Percentiles rank a stretch among this genome's conserved stretches.
phyloP scores from a whole-genome alignment of 2,888 invertebrate genomes.

The Dinocampus coccinellae region DNA sequence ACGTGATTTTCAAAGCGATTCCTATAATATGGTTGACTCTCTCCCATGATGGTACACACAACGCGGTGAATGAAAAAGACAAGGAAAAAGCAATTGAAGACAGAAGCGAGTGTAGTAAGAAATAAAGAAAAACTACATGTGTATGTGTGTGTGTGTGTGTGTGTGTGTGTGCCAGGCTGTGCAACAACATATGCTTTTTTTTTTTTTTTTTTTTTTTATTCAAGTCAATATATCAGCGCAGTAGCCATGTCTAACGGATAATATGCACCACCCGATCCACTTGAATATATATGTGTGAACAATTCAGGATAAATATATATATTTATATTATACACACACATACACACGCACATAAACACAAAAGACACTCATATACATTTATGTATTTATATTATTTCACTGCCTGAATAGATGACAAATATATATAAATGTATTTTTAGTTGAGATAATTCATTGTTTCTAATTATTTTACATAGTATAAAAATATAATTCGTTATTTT shows the following conservation, averaged over 20 bases:
- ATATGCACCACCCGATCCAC: constrained; percentile 62
- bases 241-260: constrained; percentile 67
- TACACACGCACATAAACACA: no score
- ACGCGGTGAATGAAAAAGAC: not conserved
- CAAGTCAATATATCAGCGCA: constrained; percentile 66
- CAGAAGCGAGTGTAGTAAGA: not conserved
- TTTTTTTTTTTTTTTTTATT: no score
- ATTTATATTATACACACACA: not conserved
- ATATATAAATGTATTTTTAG: constrained; percentile 12
- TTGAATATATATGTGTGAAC: not conserved
- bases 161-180: constrained; percentile 53
- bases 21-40: not conserved
- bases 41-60: not conserved
- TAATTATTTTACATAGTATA: constrained; percentile 28
- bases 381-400: no score
- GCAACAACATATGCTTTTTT: constrained; percentile 64
- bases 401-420: constrained; percentile 23
- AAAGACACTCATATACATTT: no score
- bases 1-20: not conserved
- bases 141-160: no score
- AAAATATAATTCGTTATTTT: no score
- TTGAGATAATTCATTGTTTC: constrained; percentile 22
- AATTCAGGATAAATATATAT: not conserved
- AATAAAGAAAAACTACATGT: constrained; percentile 26
- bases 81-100: not conserved